These are phyloP conservation scores for Cyprinodon tularosa DNA, from an alignment of 2,113 vertebrate species.

Conservation along the genomic window DNA sequence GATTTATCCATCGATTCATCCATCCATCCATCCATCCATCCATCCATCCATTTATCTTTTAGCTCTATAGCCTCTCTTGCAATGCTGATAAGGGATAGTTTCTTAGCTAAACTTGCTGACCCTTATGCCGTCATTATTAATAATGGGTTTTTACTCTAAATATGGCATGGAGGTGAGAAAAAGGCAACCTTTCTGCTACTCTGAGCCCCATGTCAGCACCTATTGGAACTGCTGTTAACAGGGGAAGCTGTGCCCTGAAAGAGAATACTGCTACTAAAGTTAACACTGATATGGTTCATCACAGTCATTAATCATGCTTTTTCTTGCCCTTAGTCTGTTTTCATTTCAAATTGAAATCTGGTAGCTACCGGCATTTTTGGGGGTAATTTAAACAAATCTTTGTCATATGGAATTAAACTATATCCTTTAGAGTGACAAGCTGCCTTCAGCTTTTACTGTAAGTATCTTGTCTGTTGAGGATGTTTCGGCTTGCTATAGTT, in stretches of 20 bases:
- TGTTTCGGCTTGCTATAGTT: not conserved
- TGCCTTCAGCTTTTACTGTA: not conserved
- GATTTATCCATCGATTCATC: too few species aligned
- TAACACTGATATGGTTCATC: constrained; percentile 3
- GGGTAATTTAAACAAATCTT: constrained; percentile 4
- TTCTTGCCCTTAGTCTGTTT: not conserved
- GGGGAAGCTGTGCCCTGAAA: constrained; percentile 13
- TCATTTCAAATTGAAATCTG: constrained; percentile 1
- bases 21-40: too few species aligned
- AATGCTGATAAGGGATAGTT: constrained; percentile 23
- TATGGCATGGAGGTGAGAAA: constrained; percentile 32
- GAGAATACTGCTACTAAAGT: constrained; percentile 21
- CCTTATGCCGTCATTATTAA: constrained; percentile 34
- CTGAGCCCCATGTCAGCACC: constrained; percentile 15
- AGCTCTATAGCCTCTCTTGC: constrained; percentile 13
- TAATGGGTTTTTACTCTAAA: constrained; percentile 29
- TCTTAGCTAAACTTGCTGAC: constrained; percentile 27
- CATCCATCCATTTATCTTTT: not conserved
- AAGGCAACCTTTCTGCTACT: constrained; percentile 12
- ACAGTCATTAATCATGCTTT: constrained; percentile 13
- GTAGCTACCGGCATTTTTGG: not conserved
- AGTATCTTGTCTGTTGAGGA: not conserved
- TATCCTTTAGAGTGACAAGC: not conserved
- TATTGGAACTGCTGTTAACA: constrained; percentile 13
- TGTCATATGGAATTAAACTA: not conserved